phyloP scores from a whole-genome alignment of 2,888 invertebrate species.

The Elegia similella region DNA sequence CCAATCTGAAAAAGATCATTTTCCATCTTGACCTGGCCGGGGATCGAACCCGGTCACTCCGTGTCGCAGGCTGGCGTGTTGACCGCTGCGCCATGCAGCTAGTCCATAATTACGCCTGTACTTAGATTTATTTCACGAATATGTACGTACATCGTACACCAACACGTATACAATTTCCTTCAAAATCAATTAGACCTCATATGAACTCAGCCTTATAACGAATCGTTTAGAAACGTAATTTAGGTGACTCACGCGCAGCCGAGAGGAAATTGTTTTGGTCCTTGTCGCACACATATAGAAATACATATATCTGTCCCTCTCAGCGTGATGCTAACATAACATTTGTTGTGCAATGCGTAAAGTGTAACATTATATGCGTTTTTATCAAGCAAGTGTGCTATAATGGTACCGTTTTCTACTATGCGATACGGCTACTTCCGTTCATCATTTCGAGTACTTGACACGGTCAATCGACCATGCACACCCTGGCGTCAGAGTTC shows the following conservation, averaged over 20 bases:
- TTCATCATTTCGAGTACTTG: too few relatives aligned
- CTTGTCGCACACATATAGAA: not conserved
- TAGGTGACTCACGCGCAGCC: constrained; percentile 8
- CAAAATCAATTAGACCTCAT: not conserved
- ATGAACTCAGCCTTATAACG: not conserved
- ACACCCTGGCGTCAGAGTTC: too few relatives aligned
- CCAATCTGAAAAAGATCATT: too few relatives aligned
- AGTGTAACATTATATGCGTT: not conserved
- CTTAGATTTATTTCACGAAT: too few relatives aligned
- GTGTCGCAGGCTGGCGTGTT: too few relatives aligned
- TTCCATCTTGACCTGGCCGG: too few relatives aligned
- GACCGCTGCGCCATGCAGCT: too few relatives aligned
- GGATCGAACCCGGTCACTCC: too few relatives aligned
- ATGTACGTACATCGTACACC: not conserved
- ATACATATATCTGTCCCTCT: not conserved
- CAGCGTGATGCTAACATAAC: not conserved
- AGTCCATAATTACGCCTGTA: too few relatives aligned
- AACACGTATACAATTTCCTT: too few relatives aligned
- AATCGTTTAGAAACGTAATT: constrained; percentile 6
- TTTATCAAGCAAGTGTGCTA: not conserved
- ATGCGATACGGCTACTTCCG: not conserved
- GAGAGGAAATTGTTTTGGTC: not conserved
- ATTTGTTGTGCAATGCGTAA: constrained; percentile 7
- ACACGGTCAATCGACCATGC: too few relatives aligned
- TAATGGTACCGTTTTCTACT: too few relatives aligned